phyloP scores from a whole-genome alignment of 2,888 invertebrate species.

The Eubasilissa splendida region DNA sequence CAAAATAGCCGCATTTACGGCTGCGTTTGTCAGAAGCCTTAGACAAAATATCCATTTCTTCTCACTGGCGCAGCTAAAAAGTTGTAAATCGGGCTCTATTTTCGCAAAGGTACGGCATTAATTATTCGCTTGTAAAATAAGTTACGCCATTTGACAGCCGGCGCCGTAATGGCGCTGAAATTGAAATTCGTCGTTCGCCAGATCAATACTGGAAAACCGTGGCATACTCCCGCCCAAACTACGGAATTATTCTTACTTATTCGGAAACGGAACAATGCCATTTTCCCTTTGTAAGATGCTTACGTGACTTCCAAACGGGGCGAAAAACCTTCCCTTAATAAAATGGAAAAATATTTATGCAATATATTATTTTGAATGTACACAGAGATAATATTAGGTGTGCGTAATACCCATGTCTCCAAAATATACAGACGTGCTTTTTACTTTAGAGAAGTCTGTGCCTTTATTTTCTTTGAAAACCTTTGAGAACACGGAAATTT shows the following conservation, averaged over 20 bases:
- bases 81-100: conserved; percentile 19
- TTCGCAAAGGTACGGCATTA: conserved; percentile 47
- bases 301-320: conserved; percentile 16
- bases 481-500: no score
- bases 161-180: conserved; percentile 52
- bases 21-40: neutral
- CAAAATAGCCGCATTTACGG: neutral
- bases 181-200: conserved; percentile 36
- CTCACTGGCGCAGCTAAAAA: neutral
- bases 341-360: conserved; percentile 9
- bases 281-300: conserved; percentile 21
- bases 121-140: conserved; percentile 57
- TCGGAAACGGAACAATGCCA: conserved; percentile 12
- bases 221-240: conserved; percentile 10
- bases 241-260: conserved; percentile 21
- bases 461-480: no score
- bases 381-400: no score
- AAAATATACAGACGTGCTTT: no score
- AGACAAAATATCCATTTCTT: neutral
- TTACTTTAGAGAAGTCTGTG: no score
- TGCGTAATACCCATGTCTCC: no score
- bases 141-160: conserved; percentile 56
- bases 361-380: no score
- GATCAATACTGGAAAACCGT: conserved; percentile 41
- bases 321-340: conserved; percentile 7